phyloP scores from a whole-genome alignment of 1,140 invertebrate genomes.

The Pseudomyrmex cubaensis region DNA sequence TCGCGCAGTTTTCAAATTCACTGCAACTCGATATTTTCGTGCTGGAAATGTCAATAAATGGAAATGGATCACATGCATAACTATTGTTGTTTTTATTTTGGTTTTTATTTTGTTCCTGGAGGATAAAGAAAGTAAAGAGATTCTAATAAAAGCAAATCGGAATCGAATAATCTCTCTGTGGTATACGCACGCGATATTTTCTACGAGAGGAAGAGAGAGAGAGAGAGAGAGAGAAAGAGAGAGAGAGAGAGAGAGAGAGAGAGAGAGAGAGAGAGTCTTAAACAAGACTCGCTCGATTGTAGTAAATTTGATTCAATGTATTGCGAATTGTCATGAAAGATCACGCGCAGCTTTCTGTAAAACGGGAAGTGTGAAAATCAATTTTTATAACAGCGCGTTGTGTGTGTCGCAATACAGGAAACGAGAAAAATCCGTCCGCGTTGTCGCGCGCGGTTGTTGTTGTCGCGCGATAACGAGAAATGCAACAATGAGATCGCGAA shows the following conservation, averaged over 20 bases:
- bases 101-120: no score
- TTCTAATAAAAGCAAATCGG: background rate
- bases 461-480: conserved; percentile 29
- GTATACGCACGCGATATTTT: background rate
- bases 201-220: background rate
- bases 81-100: background rate
- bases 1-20: conserved; percentile 9
- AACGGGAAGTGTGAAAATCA: conserved; percentile 12
- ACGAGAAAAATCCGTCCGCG: conserved; percentile 10
- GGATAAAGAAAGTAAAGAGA: background rate
- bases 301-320: background rate
- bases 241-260: no score
- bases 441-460: background rate
- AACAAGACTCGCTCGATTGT: background rate
- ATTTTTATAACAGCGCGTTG: conserved; percentile 15
- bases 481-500: conserved; percentile 29
- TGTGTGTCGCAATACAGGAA: conserved; percentile 2
- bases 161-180: background rate
- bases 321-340: background rate
- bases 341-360: background rate
- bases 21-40: background rate
- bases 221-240: background rate
- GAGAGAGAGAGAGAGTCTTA: background rate
- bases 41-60: background rate
- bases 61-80: conserved; percentile 7